These are phyloP conservation scores for Notechis scutatus DNA, from an alignment of 2,113 vertebrate species.

Conservation along the genomic window DNA sequence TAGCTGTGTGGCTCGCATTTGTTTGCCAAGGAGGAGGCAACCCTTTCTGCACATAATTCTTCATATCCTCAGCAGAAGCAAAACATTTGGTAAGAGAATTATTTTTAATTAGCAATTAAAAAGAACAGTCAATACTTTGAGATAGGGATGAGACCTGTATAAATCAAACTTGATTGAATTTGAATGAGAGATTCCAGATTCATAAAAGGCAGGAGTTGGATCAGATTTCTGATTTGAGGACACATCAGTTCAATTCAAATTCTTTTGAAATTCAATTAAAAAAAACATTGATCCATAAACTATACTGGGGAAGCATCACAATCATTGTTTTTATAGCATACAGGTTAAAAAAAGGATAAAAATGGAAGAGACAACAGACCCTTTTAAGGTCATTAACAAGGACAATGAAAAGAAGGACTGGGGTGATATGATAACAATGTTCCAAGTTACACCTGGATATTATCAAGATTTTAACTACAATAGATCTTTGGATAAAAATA, in stretches of 20 bases:
- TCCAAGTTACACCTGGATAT: not conserved
- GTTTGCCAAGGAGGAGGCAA: slow-evolving; percentile 18
- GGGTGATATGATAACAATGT: not conserved
- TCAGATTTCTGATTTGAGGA: not conserved
- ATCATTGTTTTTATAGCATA: not conserved
- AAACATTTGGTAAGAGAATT: not conserved
- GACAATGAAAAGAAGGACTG: not conserved
- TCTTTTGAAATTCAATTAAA: not conserved
- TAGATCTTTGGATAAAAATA: not conserved
- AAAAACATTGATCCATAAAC: not conserved
- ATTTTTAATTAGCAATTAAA: slow-evolving; percentile 1
- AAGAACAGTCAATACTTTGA: not conserved
- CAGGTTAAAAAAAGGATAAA: not conserved
- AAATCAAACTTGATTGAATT: not conserved
- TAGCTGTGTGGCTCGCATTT: not conserved
- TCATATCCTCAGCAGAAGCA: not conserved
- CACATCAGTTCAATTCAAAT: not conserved
- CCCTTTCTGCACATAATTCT: not conserved
- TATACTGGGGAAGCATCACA: not conserved
- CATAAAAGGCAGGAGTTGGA: not conserved
- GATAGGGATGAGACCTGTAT: not conserved
- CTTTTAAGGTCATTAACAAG: not conserved
- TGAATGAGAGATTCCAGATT: not conserved
- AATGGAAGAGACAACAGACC: not conserved
- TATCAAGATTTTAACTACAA: not conserved